phyloP scores from a whole-genome alignment of 2,797 vertebrate species.

The Lagorchestes hirsutus region DNA sequence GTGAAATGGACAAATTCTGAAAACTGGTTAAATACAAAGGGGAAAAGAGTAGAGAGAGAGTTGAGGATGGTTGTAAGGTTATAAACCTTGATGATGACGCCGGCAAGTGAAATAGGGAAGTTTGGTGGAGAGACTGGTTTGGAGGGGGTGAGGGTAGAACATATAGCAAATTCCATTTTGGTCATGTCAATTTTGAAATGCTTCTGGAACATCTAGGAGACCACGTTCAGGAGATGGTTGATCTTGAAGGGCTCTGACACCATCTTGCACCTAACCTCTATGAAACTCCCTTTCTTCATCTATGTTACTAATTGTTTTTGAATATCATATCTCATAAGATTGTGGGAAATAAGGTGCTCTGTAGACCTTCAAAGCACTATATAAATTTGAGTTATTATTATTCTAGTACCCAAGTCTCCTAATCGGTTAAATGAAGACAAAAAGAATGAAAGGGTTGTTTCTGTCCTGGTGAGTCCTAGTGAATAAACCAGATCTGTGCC shows the following conservation, averaged over 20 bases:
- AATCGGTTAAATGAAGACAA: background rate
- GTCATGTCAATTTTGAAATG: background rate
- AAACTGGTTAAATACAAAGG: background rate
- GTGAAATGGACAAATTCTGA: background rate
- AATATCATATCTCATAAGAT: background rate
- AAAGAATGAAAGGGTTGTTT: background rate
- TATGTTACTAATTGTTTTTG: background rate
- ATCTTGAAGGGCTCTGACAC: background rate
- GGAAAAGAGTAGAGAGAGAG: background rate
- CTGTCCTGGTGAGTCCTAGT: background rate
- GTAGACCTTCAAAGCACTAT: background rate
- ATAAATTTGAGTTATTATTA: background rate
- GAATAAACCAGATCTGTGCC: background rate
- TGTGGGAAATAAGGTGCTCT: background rate
- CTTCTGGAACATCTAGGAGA: background rate
- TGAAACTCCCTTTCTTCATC: background rate
- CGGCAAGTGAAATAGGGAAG: background rate
- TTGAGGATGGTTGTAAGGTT: background rate
- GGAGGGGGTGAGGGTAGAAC: background rate
- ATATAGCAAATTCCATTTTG: background rate
- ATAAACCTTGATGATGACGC: background rate
- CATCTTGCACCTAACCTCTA: background rate
- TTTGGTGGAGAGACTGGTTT: background rate
- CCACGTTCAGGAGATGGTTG: background rate
- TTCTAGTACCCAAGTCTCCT: background rate